A percentile compares a stretch with the other conserved stretches of the same genome.
Conservation (phyloP, 1,140 invertebrate species). For the Meloidogyne exigua region DNA sequence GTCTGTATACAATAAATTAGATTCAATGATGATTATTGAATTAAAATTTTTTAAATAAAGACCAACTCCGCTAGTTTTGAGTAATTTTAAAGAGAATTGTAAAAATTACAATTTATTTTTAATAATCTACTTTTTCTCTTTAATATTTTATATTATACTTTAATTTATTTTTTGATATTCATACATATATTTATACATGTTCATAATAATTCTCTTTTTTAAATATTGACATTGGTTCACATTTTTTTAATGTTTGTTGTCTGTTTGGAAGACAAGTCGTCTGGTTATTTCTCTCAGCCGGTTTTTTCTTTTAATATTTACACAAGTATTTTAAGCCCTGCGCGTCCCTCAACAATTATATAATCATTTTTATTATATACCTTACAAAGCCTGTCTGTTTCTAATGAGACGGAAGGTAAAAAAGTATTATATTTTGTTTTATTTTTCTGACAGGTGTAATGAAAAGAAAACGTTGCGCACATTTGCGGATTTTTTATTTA, state of each 20-base stretch:
- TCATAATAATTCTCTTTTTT: background rate
- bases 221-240: background rate
- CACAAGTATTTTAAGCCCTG: background rate
- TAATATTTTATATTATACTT: no score
- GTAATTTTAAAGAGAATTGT: no score
- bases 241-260: background rate
- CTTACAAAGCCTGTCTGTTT: background rate
- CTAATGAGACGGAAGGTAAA: conserved; percentile 1
- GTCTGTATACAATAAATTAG: no score
- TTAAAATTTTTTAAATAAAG: no score
- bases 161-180: background rate
- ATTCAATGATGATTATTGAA: no score
- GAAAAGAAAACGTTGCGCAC: background rate
- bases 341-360: background rate
- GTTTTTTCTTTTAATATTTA: background rate
- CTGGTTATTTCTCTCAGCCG: background rate
- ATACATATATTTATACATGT: background rate
- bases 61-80: no score
- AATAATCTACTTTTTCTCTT: no score
- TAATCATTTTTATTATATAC: background rate
- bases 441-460: background rate
- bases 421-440: background rate
- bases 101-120: no score
- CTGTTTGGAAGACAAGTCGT: background rate
- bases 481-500: background rate